Evolutionary conservation across 2,113 vertebrate species (phyloP), one percentile per base, ranked within the genome.

Genomic region (Suncus etruscus): DNA sequence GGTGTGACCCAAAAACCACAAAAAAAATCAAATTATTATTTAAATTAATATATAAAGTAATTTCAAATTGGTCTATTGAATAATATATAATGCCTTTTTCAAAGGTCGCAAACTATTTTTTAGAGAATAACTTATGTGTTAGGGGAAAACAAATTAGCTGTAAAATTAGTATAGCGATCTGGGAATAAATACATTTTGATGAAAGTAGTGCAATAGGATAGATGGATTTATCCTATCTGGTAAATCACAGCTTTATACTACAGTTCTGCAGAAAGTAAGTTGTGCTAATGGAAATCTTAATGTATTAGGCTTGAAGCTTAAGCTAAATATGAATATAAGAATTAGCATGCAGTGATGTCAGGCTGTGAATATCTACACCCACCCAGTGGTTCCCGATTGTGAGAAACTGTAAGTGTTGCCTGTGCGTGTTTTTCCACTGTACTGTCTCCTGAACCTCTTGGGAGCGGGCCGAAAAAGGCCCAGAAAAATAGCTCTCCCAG

Each of bases 111-210:
- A 86, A 39, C 11, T 68, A 31, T 20, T 91, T 31, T 22, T 18
- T 6, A 74, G 54, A 54, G 29, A 86, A 82, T 70, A 78, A 32
- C 68, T 78, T 95, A 69, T 73, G 18, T 91, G 3, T 85, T 82
- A 72, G 72, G 73, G 65, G 48, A 32, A 63, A 88, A 76, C 72
- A 63, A 95, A 20, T 89, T 89, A 83, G 20, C 80, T 93, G 24
- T 18, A 69, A 83, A 93, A 92, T 68, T 81, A 32, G 68, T 47
- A n/a, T 45, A 69, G 77, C 27, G n/a, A 68, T 83, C 66, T 83
- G 48, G 87, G 50, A 89, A 69, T 85, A 91, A 86, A 89, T 63
- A 58, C 18, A 78, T 72, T 84, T 86, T 93, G 47, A 39, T 83
- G 66, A 18, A 74, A 87, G 11, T 12, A 58, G 39, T 47, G 66